A percentile compares a stretch with the other conserved stretches of the same genome.
Conservation (phyloP, 1,140 invertebrate species). For the Lepidurus arcticus region DNA sequence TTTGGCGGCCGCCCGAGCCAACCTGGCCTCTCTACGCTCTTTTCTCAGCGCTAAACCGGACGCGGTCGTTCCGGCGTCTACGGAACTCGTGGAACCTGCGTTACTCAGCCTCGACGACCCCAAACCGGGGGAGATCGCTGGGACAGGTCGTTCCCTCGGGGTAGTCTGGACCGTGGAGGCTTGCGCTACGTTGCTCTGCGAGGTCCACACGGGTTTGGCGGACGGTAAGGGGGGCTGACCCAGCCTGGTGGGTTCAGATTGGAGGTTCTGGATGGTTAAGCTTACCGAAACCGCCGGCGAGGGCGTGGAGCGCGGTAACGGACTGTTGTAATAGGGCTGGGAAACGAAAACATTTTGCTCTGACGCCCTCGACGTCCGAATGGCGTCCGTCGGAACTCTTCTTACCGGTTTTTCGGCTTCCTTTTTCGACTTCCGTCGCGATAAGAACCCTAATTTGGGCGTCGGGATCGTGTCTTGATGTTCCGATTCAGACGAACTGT, state of each 20-base stretch:
- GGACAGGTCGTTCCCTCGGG: background rate
- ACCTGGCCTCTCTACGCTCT: constrained; percentile 45
- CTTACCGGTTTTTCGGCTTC: constrained; percentile 46
- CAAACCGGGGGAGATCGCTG: background rate
- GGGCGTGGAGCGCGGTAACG: background rate
- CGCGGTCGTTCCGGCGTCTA: constrained; percentile 38
- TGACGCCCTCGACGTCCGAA: constrained; percentile 28
- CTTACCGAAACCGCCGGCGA: background rate
- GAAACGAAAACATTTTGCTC: background rate
- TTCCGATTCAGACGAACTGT: constrained; percentile 52
- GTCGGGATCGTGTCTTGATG: constrained; percentile 50
- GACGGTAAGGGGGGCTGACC: background rate
- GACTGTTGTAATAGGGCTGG: background rate
- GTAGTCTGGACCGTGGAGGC: background rate
- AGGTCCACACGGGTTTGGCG: background rate
- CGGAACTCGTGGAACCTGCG: constrained; percentile 27
- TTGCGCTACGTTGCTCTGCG: background rate
- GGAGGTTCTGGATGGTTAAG: background rate
- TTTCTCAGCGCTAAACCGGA: constrained; percentile 44
- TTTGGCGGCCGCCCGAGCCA: constrained; percentile 43
- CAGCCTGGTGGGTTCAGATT: background rate
- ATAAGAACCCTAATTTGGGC: constrained; percentile 45
- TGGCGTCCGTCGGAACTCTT: constrained; percentile 31
- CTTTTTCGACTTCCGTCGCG: constrained; percentile 47
- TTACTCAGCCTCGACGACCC: background rate